Evolutionary conservation across 2,113 vertebrate genomes (phyloP).

Genomic region (Sula dactylatra): DNA sequence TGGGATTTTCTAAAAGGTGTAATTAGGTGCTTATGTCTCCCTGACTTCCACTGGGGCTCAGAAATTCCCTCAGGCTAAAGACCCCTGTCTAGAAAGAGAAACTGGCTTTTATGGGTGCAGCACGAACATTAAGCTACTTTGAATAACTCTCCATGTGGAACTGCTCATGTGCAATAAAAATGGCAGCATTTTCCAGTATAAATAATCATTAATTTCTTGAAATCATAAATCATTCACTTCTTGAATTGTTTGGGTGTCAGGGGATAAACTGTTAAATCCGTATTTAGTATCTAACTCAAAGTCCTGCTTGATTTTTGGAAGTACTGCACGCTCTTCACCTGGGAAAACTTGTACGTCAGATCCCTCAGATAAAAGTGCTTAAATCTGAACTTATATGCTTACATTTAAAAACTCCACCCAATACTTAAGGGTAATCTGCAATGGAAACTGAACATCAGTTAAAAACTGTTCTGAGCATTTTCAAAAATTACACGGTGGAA

Average conservation of each 20-base stretch:
- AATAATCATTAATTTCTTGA: conserved; percentile 11
- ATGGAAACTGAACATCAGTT: background rate
- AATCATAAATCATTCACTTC: conserved; percentile 31
- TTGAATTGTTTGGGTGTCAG: conserved; percentile 17
- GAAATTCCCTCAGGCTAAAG: background rate
- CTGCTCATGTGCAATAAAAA: conserved; percentile 18
- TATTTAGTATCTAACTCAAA: conserved; percentile 16
- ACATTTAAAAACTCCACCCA: background rate
- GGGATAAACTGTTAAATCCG: conserved; percentile 27
- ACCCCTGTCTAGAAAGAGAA: background rate
- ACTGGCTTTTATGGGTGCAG: background rate
- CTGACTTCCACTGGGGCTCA: background rate
- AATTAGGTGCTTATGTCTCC: background rate
- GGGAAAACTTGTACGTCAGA: background rate
- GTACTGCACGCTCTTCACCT: background rate
- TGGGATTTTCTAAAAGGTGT: background rate
- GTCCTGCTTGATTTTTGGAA: background rate
- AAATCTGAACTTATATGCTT: background rate
- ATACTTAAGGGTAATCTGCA: background rate
- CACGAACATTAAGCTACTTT: background rate
- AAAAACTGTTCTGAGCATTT: background rate
- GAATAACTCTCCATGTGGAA: conserved; percentile 15
- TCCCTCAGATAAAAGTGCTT: background rate
- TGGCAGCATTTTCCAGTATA: background rate
- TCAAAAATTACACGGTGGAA: background rate